Conservation (phyloP, 2,888 invertebrate genomes). For the Agapostemon virescens region DNA sequence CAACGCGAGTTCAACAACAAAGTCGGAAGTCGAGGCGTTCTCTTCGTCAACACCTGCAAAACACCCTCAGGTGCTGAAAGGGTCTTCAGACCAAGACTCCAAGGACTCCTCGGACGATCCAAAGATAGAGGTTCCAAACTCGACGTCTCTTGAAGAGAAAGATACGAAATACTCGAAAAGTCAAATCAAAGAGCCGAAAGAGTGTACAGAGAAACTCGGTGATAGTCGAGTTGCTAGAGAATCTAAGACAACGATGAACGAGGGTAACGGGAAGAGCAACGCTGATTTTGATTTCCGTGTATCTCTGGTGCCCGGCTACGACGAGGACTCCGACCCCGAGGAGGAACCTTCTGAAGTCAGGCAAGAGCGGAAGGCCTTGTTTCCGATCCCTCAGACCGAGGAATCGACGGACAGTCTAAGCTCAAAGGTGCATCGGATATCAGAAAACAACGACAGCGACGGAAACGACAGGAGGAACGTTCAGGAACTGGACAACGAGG, state of each 20-base stretch:
- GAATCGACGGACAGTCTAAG: slow-evolving; percentile 27
- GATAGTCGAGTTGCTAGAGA: slow-evolving; percentile 19
- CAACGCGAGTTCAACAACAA: slow-evolving; percentile 1
- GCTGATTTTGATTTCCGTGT: slow-evolving; percentile 67
- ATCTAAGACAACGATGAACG: neutral
- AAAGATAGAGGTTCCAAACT: neutral
- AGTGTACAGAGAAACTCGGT: neutral
- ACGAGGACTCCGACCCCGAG: slow-evolving; percentile 82
- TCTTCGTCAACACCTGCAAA: slow-evolving; percentile 8
- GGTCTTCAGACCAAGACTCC: neutral
- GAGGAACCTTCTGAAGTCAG: slow-evolving; percentile 72
- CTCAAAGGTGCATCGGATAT: neutral
- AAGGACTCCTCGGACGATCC: slow-evolving; percentile 2
- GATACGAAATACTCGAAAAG: slow-evolving; percentile 32
- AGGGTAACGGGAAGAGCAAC: slow-evolving; percentile 37
- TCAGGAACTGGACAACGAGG: slow-evolving; percentile 33
- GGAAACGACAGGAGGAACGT: slow-evolving; percentile 35
- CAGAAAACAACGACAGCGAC: slow-evolving; percentile 27
- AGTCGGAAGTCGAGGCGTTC: slow-evolving; percentile 29
- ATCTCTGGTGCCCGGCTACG: slow-evolving; percentile 83
- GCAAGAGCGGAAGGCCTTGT: slow-evolving; percentile 79
- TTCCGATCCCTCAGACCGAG: slow-evolving; percentile 80
- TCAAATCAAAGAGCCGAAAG: slow-evolving; percentile 22
- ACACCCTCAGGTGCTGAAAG: slow-evolving; percentile 16
- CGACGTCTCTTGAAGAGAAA: slow-evolving; percentile 7